Evolutionary conservation across 2,113 vertebrate species (phyloP).

Genomic region (Lophius piscatorius): DNA sequence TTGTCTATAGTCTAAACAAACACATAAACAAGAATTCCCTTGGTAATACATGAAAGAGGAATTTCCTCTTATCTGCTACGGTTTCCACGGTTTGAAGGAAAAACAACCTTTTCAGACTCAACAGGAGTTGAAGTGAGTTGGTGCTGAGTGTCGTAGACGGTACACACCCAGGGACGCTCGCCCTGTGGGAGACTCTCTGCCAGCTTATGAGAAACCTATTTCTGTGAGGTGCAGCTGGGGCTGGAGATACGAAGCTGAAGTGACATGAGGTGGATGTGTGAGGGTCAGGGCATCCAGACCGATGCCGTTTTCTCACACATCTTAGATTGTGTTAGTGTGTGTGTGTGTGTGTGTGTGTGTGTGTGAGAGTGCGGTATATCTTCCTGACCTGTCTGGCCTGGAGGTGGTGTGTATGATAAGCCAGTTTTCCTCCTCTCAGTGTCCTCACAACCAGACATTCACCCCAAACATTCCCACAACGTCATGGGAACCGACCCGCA

Average conservation of each 20-base stretch:
- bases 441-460: conserved; percentile 53
- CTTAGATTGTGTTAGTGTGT: conserved; percentile 33
- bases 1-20: too few species aligned
- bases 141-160: conserved; percentile 24
- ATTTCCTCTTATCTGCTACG: neutral
- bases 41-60: neutral
- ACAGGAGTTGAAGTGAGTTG: conserved; percentile 13
- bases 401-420: conserved; percentile 76
- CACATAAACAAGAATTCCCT: too few species aligned
- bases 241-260: conserved; percentile 65
- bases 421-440: conserved; percentile 60
- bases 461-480: conserved; percentile 69
- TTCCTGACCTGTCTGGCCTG: conserved; percentile 77
- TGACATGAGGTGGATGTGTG: conserved; percentile 53
- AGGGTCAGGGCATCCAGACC: conserved; percentile 50
- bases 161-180: conserved; percentile 27
- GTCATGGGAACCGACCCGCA: conserved; percentile 49
- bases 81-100: conserved; percentile 23
- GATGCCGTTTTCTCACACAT: conserved; percentile 63
- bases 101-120: conserved; percentile 36
- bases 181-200: conserved; percentile 11
- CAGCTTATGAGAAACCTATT: conserved; percentile 72
- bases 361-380: conserved; percentile 42
- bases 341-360: conserved; percentile 38
- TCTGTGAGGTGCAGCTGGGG: conserved; percentile 73